phyloP scores from a whole-genome alignment of 2,888 invertebrate genomes.

The Drosophila algonquin region DNA sequence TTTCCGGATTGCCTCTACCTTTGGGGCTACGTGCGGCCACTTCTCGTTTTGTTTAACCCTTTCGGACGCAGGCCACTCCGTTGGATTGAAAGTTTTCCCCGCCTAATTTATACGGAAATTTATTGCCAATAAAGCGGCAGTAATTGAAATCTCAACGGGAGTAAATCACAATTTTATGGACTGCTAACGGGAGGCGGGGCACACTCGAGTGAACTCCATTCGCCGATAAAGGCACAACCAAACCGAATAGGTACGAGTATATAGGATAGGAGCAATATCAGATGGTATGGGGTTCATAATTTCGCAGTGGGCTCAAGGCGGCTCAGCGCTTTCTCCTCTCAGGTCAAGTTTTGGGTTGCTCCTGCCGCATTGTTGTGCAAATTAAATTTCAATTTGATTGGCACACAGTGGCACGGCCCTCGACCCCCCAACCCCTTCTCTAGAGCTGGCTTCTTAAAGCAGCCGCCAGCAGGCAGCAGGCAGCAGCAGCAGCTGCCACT shows the following conservation, averaged over 20 bases:
- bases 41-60: constrained; percentile 44
- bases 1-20: constrained; percentile 30
- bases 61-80: constrained; percentile 12
- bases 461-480: constrained; percentile 27
- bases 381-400: constrained; percentile 78
- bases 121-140: constrained; percentile 80
- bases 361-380: constrained; percentile 67
- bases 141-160: constrained; percentile 80
- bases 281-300: constrained; percentile 73
- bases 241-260: constrained; percentile 11
- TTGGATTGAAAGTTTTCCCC: constrained; percentile 42
- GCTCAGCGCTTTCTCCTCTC: constrained; percentile 24
- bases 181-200: constrained; percentile 41
- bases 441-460: constrained; percentile 45
- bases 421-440: constrained; percentile 5
- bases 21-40: constrained; percentile 31
- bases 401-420: constrained; percentile 20
- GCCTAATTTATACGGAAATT: constrained; percentile 80
- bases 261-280: constrained; percentile 44
- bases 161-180: constrained; percentile 81
- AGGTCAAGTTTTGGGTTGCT: constrained; percentile 37
- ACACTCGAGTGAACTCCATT: not conserved
- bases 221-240: not conserved
- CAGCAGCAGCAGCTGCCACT: constrained; percentile 51
- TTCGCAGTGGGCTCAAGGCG: constrained; percentile 44